Conservation (phyloP, 2,113 vertebrate genomes). For the Phaethornis superciliosus region DNA sequence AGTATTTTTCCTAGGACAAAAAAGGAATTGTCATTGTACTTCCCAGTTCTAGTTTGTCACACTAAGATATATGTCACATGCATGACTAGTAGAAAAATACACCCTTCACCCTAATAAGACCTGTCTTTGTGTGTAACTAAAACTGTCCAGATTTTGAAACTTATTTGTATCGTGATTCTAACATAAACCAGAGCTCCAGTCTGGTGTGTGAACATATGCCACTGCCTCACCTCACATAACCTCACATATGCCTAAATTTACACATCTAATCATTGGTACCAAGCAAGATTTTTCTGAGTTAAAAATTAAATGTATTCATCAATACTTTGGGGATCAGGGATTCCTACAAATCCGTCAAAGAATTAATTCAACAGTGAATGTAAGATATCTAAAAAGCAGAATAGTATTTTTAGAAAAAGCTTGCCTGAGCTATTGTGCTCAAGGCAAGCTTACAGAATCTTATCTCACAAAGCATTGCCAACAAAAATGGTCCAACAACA, state of each 20-base stretch:
- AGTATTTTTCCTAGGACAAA: background rate
- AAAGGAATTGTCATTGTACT: background rate
- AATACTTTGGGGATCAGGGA: background rate
- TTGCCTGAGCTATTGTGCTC: background rate
- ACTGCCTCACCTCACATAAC: conserved; percentile 36
- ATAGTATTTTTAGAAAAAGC: conserved; percentile 10
- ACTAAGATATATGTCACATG: background rate
- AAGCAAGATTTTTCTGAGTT: background rate
- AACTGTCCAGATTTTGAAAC: conserved; percentile 10
- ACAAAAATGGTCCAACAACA: conserved; percentile 12
- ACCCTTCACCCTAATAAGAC: background rate
- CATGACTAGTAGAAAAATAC: background rate
- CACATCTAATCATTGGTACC: background rate
- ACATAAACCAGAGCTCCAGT: conserved; percentile 14
- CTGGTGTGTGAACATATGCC: conserved; percentile 31
- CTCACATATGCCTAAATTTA: conserved; percentile 19
- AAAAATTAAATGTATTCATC: background rate
- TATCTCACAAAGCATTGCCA: conserved; percentile 24
- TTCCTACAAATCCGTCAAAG: background rate
- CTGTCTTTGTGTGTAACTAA: background rate
- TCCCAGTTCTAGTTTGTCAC: background rate
- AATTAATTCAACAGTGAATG: background rate
- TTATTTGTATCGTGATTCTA: conserved; percentile 12
- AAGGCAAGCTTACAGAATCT: background rate
- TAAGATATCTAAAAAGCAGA: background rate